Base-by-base conservation (phyloP, 2,888 invertebrate species). In the Nebria brevicollis region DNA sequence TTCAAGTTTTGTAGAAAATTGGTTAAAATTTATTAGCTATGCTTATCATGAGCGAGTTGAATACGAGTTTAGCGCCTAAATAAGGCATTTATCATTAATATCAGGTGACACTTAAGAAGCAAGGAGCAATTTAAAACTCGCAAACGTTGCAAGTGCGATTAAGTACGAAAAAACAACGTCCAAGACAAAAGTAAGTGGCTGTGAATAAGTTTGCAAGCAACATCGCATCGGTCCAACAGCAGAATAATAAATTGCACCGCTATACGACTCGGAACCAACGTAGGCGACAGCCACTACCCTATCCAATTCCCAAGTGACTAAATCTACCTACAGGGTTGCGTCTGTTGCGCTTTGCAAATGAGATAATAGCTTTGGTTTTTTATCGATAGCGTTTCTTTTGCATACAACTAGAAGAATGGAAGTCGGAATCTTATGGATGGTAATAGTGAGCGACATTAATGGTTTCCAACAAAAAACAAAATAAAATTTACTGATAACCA, bases 61-160 rank as follows among this genome's bases (percentile, higher is more conserved):
- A 72, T 41, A 34, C 34, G 34, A 34, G 34, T 34, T 34, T 34
- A 4, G 34, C 34, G 5, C 5, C 75, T 68, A 74, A 79, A 79
- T 74, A 68, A 75, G 54, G 74, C 75, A 79, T 79, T 79, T 79
- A 79, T 79, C 74, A 79, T 79, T 79, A 75, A 75, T 72, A 77
- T 77, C 77, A 68, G 42, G 70, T 54, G 77, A 77, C 77, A 77
- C 70, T 68, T 77, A 78, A 74, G 74, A 66, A 74, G 34, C 34
- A 34, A 34, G 43, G 66, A 13, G 73, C 73, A 78, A 78, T 78
- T 78, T 78, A 78, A 78, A 79, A 75, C 79, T 66, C 73, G 74
- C 77, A 54, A 72, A 42, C 77, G 77, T 77, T 77, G 72, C 75
- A 75, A 79, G 75, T 75, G 70, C 79, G 79, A 75, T 79, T 74